Percentiles rank a stretch among this genome's conserved stretches.
Conservation (phyloP, 2,113 vertebrate genomes). For the Gobio gobio region DNA sequence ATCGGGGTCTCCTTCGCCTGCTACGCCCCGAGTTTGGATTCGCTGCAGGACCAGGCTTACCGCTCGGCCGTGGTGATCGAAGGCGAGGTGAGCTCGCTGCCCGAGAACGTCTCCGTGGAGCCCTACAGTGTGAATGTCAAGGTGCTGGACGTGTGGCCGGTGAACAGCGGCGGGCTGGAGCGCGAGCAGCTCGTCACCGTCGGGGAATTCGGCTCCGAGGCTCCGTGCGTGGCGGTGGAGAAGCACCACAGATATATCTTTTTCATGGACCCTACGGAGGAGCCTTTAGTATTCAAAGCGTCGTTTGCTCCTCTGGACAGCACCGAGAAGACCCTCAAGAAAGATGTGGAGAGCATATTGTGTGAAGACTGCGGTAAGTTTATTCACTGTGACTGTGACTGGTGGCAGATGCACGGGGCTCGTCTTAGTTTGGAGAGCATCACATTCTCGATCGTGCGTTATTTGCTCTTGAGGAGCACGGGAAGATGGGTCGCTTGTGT, state of each 20-base stretch:
- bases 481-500: slow-evolving; percentile 44
- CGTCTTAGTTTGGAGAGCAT: neutral
- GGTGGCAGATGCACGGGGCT: slow-evolving; percentile 64
- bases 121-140: slow-evolving; percentile 88
- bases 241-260: slow-evolving; percentile 96
- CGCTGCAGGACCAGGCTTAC: slow-evolving; percentile 95
- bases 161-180: slow-evolving; percentile 92
- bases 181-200: slow-evolving; percentile 96
- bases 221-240: slow-evolving; percentile 89
- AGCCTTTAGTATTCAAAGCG: slow-evolving; percentile 89
- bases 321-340: slow-evolving; percentile 90
- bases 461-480: slow-evolving; percentile 32
- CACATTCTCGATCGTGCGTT: slow-evolving; percentile 12
- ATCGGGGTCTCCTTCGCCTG: slow-evolving; percentile 95
- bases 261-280: slow-evolving; percentile 94
- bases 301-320: slow-evolving; percentile 91
- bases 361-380: slow-evolving; percentile 97
- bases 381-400: slow-evolving; percentile 45
- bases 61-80: slow-evolving; percentile 93
- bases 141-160: slow-evolving; percentile 94
- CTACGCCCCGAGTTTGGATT: slow-evolving; percentile 95
- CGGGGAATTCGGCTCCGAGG: slow-evolving; percentile 86
- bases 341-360: slow-evolving; percentile 91
- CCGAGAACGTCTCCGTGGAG: slow-evolving; percentile 85
- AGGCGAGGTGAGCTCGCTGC: slow-evolving; percentile 92